These are phyloP conservation scores for Pygoscelis adeliae DNA, from an alignment of 2,113 vertebrate genomes.

Conservation along the genomic window DNA sequence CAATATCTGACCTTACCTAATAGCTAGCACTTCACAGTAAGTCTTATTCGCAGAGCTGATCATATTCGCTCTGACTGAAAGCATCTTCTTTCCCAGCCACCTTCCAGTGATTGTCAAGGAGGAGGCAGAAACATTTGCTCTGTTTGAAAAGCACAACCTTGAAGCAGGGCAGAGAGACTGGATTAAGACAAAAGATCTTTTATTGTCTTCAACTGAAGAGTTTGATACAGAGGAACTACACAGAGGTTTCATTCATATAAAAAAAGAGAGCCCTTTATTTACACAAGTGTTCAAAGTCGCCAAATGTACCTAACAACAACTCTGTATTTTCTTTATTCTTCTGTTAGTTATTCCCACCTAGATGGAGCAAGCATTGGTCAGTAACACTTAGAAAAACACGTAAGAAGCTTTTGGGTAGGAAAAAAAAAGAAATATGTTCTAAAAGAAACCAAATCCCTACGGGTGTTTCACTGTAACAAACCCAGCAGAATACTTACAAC, in stretches of 20 bases:
- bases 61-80: accelerated
- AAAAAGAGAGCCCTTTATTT: slow-evolving; percentile 54
- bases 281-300: background rate
- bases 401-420: background rate
- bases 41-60: no score
- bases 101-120: background rate
- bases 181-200: slow-evolving; percentile 51
- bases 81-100: background rate
- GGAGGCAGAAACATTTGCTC: background rate
- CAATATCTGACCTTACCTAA: background rate
- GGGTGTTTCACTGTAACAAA: background rate
- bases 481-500: slow-evolving; percentile 34
- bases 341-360: slow-evolving; percentile 29
- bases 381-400: background rate
- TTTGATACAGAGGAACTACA: slow-evolving; percentile 63
- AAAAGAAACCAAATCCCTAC: background rate
- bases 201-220: slow-evolving; percentile 51
- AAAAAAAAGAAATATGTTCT: background rate
- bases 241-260: background rate
- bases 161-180: slow-evolving; percentile 43
- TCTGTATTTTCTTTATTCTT: background rate
- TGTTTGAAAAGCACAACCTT: background rate
- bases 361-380: slow-evolving; percentile 6
- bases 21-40: background rate
- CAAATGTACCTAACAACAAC: background rate